These are phyloP conservation scores for Mellilla xanthometata DNA, from an alignment of 2,888 invertebrate species.

Conservation along the genomic window DNA sequence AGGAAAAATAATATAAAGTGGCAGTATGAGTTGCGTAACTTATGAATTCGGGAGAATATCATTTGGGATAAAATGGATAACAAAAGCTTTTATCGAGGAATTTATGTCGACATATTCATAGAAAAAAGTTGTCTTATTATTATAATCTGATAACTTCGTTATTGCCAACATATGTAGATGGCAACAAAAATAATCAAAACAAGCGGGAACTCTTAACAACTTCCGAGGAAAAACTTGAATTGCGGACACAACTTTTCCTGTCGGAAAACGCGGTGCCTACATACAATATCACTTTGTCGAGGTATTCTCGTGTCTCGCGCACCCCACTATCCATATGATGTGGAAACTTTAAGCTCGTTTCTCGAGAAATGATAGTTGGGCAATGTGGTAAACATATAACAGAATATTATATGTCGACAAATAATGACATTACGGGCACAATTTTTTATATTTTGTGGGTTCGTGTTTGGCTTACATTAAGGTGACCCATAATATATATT, in stretches of 20 bases:
- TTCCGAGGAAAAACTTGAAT: slow-evolving; percentile 54
- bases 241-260: slow-evolving; percentile 49
- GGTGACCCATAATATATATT: too few relatives aligned
- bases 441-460: too few relatives aligned
- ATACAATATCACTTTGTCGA: slow-evolving; percentile 34
- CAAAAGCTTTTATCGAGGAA: slow-evolving; percentile 8
- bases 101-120: slow-evolving; percentile 11
- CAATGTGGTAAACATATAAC: too few relatives aligned
- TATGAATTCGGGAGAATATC: slow-evolving; percentile 6
- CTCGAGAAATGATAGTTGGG: too few relatives aligned
- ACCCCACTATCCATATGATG: background rate
- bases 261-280: slow-evolving; percentile 42
- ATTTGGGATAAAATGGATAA: slow-evolving; percentile 6
- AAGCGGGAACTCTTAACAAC: slow-evolving; percentile 47
- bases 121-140: slow-evolving; percentile 30
- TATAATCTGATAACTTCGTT: slow-evolving; percentile 30
- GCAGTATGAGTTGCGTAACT: slow-evolving; percentile 2
- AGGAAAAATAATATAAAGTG: background rate
- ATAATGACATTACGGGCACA: too few relatives aligned
- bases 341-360: background rate
- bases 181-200: slow-evolving; percentile 43
- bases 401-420: too few relatives aligned
- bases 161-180: slow-evolving; percentile 22
- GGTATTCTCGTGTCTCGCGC: slow-evolving; percentile 14
- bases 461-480: too few relatives aligned